Base-by-base conservation (phyloP, 1,140 invertebrate genomes). In the Riptortus pedestris region DNA sequence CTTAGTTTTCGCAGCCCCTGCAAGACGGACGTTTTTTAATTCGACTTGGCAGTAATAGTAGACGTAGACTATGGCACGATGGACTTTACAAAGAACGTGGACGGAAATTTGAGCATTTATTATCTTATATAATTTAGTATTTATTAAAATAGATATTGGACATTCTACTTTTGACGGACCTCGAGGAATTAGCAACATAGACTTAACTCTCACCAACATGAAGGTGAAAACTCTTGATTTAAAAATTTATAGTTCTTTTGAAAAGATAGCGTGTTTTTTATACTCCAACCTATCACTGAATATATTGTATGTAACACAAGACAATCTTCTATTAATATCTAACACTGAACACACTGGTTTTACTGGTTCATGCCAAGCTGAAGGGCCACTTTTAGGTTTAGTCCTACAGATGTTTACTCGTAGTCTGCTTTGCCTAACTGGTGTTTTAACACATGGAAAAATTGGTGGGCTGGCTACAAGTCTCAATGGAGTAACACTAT, bases 401-500 rank as follows among this genome's bases (percentile, higher is more conserved):
- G 45, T 47, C 45, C 45, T 2, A 22, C 45, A 47, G n/a, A 47
- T 20, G 3, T 22, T 47, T 47, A 47, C 3, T 47, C 22, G 18
- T 47, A 47, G 22, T 20, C 45, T n/a, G n/a, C 45, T 47, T 47
- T 47, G 45, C 18, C 16, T 47, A 47, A 47, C 22, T 47, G 18
- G 45, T 47, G 45, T n/a, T 47, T 47, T 47, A 47, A 47, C 45
- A 47, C 45, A 47, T 47, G 18, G 18, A 22, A 47, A 47, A 2
- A 61, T 47, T 4, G 31, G 38, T 26, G 18, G 26, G 18, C 20
- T 22, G 20, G 16, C 60, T 12, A 63, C 63, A 26, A 58, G 27
- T 20, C 63, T 26, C 14, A 65, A 4, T 18, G 67, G 67, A 43
- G 63, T 52, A 18, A 68, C 20, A 20, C 62, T 57, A 55, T 68